Evolutionary conservation across 2,888 invertebrate genomes (phyloP).

Genomic region (Brachyptera risi): DNA sequence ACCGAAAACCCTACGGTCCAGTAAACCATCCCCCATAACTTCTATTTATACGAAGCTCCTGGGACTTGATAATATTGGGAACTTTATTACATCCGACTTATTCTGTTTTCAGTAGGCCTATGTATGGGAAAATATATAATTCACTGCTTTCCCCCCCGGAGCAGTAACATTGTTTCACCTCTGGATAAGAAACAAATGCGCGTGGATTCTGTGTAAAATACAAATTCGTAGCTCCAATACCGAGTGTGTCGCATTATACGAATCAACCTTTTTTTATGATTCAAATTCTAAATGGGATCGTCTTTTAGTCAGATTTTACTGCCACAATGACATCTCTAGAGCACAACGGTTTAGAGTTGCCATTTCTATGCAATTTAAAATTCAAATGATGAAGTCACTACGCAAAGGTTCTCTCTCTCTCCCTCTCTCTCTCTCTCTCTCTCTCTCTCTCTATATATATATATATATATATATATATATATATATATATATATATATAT

Average conservation of each 20-base stretch:
- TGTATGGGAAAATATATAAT: not conserved
- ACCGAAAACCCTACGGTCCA: too few relatives aligned
- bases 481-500: too few relatives aligned
- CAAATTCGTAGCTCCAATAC: not conserved
- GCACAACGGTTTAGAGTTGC: not conserved
- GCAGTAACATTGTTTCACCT: too few relatives aligned
- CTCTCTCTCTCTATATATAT: too few relatives aligned
- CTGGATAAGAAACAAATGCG: not conserved
- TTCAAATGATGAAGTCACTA: conserved; percentile 16
- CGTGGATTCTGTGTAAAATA: not conserved
- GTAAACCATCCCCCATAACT: too few relatives aligned
- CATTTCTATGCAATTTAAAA: conserved; percentile 10
- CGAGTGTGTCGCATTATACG: not conserved
- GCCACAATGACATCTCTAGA: not conserved
- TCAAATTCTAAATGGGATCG: conserved; percentile 7
- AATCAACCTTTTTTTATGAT: not conserved
- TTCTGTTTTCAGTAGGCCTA: not conserved
- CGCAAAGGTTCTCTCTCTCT: too few relatives aligned
- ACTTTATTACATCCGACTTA: not conserved
- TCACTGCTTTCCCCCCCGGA: too few relatives aligned
- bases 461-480: too few relatives aligned
- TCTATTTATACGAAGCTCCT: too few relatives aligned
- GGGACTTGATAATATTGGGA: too few relatives aligned
- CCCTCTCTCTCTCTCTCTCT: too few relatives aligned
- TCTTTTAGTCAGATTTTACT: conserved; percentile 6